Evolutionary conservation across 2,888 invertebrate species (phyloP), one percentile per base, ranked within the genome.

Genomic region (Neria commutata): DNA sequence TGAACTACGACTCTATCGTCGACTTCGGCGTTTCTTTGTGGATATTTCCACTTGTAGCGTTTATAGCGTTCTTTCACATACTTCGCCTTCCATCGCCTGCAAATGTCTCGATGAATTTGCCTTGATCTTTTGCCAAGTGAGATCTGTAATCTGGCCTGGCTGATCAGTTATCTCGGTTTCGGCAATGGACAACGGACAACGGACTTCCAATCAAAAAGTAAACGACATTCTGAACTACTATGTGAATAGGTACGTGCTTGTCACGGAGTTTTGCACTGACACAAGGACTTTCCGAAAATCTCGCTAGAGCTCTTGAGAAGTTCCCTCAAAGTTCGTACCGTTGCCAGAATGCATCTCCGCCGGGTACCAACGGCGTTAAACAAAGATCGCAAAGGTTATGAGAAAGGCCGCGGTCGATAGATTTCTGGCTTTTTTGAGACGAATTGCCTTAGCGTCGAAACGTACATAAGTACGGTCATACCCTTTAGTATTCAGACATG

Each of bases 261-360:
- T n/a, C n/a, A n/a, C n/a, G n/a, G n/a, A n/a, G n/a, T n/a, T n/a
- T n/a, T n/a, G n/a, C n/a, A n/a, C n/a, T n/a, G n/a, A n/a, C n/a
- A n/a, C n/a, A n/a, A 47, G 25, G 57, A 60, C 19, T 26, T 26
- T 33, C 3, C 2, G 46, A 33, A 29, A 47, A 21, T 47, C 54
- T 4, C 34, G 16, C 16, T 46, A 21, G 16, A 58, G 14, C 26
- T 59, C 61, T 19, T 23, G 17, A 26, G 53, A 56, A 33, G 58
- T 58, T 24, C 59, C 61, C 21, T 56, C 48, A 48, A 63, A 52
- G 50, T 63, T 63, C n/a, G 56, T 61, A 8, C 56, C 61, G 34
- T 58, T 61, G 37, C 58, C 58, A 16, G 56, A 58, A 42, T 42
- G 58, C 25, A 60, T 33, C 10, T 51, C 52, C 3, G 54, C 37